Base-by-base conservation (phyloP, 2,797 vertebrate species). In the Gallirallus australis region DNA sequence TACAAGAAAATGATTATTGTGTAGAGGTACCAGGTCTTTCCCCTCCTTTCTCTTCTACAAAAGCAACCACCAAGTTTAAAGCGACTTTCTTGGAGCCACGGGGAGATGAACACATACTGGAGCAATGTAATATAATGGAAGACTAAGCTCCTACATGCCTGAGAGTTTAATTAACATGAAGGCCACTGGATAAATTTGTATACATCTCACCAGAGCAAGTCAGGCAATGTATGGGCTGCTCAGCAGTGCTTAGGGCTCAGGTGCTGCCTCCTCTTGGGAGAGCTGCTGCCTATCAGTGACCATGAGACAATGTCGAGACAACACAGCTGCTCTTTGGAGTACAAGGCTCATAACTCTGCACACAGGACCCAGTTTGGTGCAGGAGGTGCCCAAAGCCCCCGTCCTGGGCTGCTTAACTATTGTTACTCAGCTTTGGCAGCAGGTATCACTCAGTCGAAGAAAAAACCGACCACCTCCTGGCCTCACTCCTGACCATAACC, bases 331-430 rank as follows among this genome's bases (percentile, higher is more conserved):
- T 59, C 42, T 37, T 27, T 0, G 0, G 31, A 73, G 30, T 17
- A 37, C 1, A 13, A 60, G 13, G 42, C 39, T 35, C 56, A 4
- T 28, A 72, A 12, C 18, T 68, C 40, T 60, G 12, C 21, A 30
- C 30, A 15, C 12, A 40, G 23, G n/a, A 71, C 9, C 0, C 0
- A 35, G 7, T 15, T 37, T 28, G 9, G 30, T 19, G 27, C 6
- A 3, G 54, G 18, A 70, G 9, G 15, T 50, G 14, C n/a, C 52
- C 24, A 47, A 68, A 83, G 19, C 11, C 16, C 5, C 15, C 6
- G 1, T 20, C 25, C 42, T 48, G 18, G 12, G 42, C 15, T 50
- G 33, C 24, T 78, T 69, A 33, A 18, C 20, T 40, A 13, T n/a
- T 65, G 69, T 21, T 25, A 39, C 33, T 40, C 35, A 14, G n/a